Percentiles rank a stretch among this genome's conserved stretches.
These are phyloP conservation scores for Saturnia japonica DNA, from an alignment of 2,888 invertebrate genomes.

Conservation along the genomic window DNA sequence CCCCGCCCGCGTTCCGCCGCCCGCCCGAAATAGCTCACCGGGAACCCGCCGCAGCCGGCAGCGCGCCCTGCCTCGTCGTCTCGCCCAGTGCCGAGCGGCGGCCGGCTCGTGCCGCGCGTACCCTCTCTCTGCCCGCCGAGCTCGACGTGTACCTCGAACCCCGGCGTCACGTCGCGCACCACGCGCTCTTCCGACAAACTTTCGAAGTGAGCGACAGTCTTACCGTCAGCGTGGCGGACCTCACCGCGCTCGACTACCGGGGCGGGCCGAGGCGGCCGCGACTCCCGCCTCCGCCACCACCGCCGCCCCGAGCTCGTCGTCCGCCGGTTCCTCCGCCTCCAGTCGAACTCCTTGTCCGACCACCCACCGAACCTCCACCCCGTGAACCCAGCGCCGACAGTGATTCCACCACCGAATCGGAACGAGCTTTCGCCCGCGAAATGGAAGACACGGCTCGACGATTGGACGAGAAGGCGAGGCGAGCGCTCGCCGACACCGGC, in stretches of 20 bases:
- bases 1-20: conserved; percentile 55
- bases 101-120: conserved; percentile 67
- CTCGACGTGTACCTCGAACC: conserved; percentile 83
- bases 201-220: conserved; percentile 75
- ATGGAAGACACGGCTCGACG: conserved; percentile 74
- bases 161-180: conserved; percentile 57
- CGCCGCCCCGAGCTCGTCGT: conserved; percentile 52
- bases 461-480: conserved; percentile 68
- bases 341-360: conserved; percentile 42
- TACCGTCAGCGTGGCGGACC: conserved; percentile 84
- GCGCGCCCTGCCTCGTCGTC: conserved; percentile 65
- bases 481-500: conserved; percentile 75
- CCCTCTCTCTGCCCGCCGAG: conserved; percentile 84
- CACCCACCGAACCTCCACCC: conserved; percentile 49
- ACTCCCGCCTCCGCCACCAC: conserved; percentile 66
- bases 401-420: conserved; percentile 77
- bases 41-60: conserved; percentile 60
- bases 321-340: conserved; percentile 58
- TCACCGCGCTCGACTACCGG: conserved; percentile 83
- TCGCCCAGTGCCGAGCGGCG: conserved; percentile 62
- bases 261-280: conserved; percentile 63
- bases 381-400: conserved; percentile 74
- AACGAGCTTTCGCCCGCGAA: conserved; percentile 69
- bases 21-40: conserved; percentile 64
- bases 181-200: conserved; percentile 71